phyloP scores from a whole-genome alignment of 2,113 vertebrate genomes.

The Artemisiospiza belli region DNA sequence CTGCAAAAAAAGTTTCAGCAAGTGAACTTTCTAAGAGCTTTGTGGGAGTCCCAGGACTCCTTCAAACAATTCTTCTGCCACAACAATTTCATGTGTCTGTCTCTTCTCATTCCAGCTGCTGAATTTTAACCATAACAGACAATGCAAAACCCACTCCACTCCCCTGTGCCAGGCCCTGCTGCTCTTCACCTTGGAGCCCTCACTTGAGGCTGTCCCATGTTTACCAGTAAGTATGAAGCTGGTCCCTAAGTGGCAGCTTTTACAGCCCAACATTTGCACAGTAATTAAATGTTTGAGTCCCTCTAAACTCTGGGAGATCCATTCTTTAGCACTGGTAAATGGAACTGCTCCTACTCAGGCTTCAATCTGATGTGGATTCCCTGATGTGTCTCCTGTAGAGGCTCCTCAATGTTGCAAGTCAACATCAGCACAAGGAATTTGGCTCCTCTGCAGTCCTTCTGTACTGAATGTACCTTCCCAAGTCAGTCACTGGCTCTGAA shows the following conservation, averaged over 20 bases:
- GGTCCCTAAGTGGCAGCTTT: neutral
- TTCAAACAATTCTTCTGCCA: neutral
- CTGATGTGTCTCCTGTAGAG: accelerated
- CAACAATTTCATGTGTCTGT: neutral
- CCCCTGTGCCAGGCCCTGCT: no score
- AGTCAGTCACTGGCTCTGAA: neutral
- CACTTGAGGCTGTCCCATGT: neutral
- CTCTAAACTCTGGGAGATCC: neutral
- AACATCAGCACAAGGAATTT: neutral
- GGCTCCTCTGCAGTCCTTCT: neutral
- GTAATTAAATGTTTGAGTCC: neutral
- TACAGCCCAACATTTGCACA: neutral
- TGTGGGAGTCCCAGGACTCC: neutral
- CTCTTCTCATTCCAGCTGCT: neutral
- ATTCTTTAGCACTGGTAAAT: neutral
- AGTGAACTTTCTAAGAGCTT: neutral
- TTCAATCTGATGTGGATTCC: accelerated
- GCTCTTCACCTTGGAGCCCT: neutral
- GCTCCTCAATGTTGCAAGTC: accelerated
- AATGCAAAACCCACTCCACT: neutral
- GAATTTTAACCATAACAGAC: neutral
- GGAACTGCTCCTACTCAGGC: neutral
- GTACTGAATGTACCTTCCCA: neutral
- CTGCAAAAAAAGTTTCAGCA: neutral
- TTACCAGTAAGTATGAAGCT: neutral